Conservation (phyloP, 2,888 invertebrate genomes). For the Drosophila fungiperda region DNA sequence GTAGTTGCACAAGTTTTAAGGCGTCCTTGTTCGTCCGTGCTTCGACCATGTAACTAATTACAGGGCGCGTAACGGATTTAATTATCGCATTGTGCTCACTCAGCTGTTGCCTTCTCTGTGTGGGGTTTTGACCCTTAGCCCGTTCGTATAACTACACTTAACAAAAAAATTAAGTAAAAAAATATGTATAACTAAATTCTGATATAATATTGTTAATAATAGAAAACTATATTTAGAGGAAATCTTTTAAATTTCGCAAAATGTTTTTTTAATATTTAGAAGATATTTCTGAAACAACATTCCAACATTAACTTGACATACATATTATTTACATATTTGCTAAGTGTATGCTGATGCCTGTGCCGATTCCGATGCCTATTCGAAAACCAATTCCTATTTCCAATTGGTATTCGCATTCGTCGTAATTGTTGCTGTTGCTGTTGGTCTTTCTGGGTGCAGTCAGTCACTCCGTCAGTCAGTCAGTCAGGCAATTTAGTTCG, state of each 20-base stretch:
- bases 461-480: constrained; percentile 7
- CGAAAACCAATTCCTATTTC: constrained; percentile 15
- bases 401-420: constrained; percentile 35
- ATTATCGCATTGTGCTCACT: constrained; percentile 65
- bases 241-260: no score
- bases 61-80: constrained; percentile 79
- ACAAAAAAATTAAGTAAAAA: neutral
- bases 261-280: no score
- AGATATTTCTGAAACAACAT: no score
- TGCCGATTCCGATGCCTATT: neutral
- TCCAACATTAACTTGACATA: neutral
- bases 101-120: constrained; percentile 68
- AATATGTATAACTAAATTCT: no score
- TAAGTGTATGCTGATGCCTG: neutral
- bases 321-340: neutral
- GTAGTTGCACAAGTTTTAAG: neutral
- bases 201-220: no score
- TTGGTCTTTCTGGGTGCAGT: constrained; percentile 59
- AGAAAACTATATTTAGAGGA: no score
- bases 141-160: neutral
- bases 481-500: constrained; percentile 5
- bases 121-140: constrained; percentile 5
- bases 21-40: neutral
- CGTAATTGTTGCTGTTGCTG: constrained; percentile 54
- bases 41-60: constrained; percentile 72